A percentile compares a stretch with the other conserved stretches of the same genome.
Conservation (phyloP, 2,113 vertebrate species). For the Calonectris borealis region DNA sequence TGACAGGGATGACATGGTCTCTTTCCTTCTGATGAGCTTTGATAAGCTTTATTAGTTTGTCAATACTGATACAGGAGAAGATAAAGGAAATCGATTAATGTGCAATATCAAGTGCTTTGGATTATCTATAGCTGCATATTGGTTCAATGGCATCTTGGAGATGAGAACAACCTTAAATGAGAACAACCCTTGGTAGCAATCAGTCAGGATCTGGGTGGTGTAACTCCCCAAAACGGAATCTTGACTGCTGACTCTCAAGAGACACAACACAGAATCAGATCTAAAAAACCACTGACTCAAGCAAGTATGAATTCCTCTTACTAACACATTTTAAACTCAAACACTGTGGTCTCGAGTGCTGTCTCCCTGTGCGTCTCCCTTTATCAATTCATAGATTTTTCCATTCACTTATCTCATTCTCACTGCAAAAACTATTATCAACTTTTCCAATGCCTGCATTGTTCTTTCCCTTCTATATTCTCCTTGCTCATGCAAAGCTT, state of each 20-base stretch:
- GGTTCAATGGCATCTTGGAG: neutral
- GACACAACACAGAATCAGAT: neutral
- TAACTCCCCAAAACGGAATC: neutral
- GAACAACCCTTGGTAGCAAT: neutral
- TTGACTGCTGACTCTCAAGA: neutral
- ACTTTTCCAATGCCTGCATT: neutral
- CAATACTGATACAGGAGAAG: neutral
- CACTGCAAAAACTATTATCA: neutral
- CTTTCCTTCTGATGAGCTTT: neutral
- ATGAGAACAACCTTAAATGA: neutral
- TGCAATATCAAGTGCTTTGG: neutral
- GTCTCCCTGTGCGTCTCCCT: neutral
- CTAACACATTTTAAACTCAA: neutral
- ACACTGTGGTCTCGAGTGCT: neutral
- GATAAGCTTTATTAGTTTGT: neutral
- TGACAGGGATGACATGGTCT: neutral
- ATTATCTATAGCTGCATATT: neutral
- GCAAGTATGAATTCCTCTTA: neutral
- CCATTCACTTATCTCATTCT: neutral
- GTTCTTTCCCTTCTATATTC: neutral
- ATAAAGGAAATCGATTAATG: neutral
- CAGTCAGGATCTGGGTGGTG: neutral
- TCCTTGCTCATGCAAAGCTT: neutral
- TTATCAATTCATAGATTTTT: neutral
- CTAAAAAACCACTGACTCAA: accelerated